These are phyloP conservation scores for Neosalanx taihuensis DNA, from an alignment of 2,797 vertebrate genomes.

Conservation along the genomic window DNA sequence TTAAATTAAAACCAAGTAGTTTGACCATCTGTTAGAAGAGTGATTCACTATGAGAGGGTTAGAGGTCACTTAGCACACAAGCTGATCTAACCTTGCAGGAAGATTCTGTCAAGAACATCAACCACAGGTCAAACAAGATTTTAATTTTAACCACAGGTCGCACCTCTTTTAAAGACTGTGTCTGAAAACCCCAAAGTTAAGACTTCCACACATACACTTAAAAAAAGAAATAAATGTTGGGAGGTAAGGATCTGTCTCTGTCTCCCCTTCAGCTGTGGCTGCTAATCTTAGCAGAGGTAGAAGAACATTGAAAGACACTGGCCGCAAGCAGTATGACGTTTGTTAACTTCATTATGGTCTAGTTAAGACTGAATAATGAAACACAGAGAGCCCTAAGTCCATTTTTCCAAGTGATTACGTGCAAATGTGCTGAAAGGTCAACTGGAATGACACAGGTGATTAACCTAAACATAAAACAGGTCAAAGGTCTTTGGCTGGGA, in stretches of 20 bases:
- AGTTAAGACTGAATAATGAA: not conserved
- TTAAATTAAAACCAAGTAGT: not conserved
- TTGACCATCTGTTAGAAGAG: not conserved
- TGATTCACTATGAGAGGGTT: not conserved
- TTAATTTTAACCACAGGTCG: constrained; percentile 3
- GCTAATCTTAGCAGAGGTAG: not conserved
- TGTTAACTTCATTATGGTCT: not conserved
- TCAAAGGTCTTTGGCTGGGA: constrained; percentile 41
- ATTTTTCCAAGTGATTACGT: constrained; percentile 7
- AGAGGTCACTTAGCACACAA: too few relatives aligned
- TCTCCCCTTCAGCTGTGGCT: not conserved
- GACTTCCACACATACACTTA: not conserved
- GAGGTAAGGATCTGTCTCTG: too few relatives aligned
- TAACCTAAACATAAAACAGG: not conserved
- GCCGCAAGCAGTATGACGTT: not conserved
- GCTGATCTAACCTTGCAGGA: not conserved
- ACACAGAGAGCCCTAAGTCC: not conserved
- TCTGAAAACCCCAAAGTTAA: not conserved
- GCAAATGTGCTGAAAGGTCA: constrained; percentile 11
- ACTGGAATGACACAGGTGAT: constrained; percentile 14
- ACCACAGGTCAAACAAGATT: not conserved
- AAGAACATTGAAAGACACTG: not conserved
- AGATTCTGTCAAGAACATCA: constrained; percentile 14
- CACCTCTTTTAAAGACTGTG: not conserved
- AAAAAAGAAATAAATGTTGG: not conserved